Evolutionary conservation across 2,113 vertebrate genomes (phyloP), one percentile per base, ranked within the genome.

Genomic region (Forbesichthys agassizii): DNA sequence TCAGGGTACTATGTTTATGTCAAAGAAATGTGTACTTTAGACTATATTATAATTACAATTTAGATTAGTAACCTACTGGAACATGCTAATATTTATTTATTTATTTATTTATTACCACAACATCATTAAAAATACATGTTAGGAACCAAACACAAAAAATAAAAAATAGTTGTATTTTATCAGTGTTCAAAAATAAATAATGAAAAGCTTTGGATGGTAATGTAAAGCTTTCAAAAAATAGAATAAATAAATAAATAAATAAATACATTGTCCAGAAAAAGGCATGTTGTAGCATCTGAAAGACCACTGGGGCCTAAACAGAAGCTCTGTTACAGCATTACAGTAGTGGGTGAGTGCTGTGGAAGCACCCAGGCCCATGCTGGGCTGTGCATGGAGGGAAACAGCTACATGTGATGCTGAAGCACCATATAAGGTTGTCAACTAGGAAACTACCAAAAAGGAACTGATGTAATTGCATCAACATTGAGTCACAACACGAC

Each of bases 401-500:
- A 51, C 73, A 80, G 83, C 74, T 13, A 68, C 74, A 82, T 47
- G 61, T 90, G 86, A 90, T 89, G 75, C 90, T 42, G 93, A 90
- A 92, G 93, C 88, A 88, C 96, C 96, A 95, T 96, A 98, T 97
- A 98, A 96, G 97, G 96, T 81, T 94, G 92, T 93, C 87, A 81
- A 86, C 85, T 86, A 95, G 94, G 94, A 97, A 97, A 93, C 88
- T 79, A 91, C 90, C 90, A 87, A 84, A 94, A 92, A 94, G 94
- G 91, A 96, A 93, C 90, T 96, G 94, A 97, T 92, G 88, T 92
- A 80, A 84, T 75, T 48, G 79, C 78, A 94, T 94, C 96, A 96
- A 94, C 77, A 81, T 94, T 96, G 95, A 96, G 93, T 98, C 96
- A 97, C 84, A 85, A 79, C 63, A 78, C 76, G 67, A 85, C 85